These are phyloP conservation scores for Drosophila sechellia DNA, from an alignment of 1,140 invertebrate genomes.

Conservation along the genomic window DNA sequence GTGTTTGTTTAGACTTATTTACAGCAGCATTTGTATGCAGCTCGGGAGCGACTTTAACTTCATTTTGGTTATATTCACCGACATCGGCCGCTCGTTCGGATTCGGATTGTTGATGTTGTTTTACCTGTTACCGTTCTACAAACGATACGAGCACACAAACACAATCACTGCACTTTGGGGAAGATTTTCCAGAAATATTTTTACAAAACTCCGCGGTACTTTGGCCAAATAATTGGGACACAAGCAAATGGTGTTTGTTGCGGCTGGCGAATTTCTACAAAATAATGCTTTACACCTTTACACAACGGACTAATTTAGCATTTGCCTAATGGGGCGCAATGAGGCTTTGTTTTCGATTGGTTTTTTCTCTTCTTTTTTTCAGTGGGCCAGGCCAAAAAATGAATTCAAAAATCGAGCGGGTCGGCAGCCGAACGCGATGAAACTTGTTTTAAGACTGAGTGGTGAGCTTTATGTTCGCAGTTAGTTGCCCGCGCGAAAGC, in stretches of 20 bases:
- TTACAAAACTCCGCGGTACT: conserved; percentile 20
- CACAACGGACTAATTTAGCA: conserved; percentile 18
- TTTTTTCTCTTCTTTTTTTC: conserved; percentile 16
- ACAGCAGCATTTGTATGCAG: conserved; percentile 62
- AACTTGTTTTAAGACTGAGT: conserved; percentile 68
- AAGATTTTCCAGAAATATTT: conserved; percentile 30
- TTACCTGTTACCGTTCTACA: conserved; percentile 62
- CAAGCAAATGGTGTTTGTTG: conserved; percentile 25
- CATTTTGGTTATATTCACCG: conserved; percentile 39
- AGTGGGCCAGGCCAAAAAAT: conserved; percentile 27
- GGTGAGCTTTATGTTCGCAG: conserved; percentile 32
- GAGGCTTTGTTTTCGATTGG: conserved; percentile 21
- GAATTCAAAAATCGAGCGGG: conserved; percentile 34
- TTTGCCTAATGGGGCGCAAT: conserved; percentile 48
- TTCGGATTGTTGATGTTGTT: conserved; percentile 29
- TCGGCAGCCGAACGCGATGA: conserved; percentile 58
- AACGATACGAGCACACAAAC: conserved; percentile 47
- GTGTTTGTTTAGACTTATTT: conserved; percentile 38
- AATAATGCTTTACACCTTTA: conserved; percentile 39
- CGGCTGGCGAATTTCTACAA: conserved; percentile 20
- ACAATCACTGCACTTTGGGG: conserved; percentile 42
- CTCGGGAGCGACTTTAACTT: conserved; percentile 43
- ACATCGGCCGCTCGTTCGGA: conserved; percentile 30
- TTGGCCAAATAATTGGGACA: conserved; percentile 28
- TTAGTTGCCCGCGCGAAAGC: not conserved